Conservation (phyloP, 1,140 invertebrate species). For the Saccostrea cuccullata region DNA sequence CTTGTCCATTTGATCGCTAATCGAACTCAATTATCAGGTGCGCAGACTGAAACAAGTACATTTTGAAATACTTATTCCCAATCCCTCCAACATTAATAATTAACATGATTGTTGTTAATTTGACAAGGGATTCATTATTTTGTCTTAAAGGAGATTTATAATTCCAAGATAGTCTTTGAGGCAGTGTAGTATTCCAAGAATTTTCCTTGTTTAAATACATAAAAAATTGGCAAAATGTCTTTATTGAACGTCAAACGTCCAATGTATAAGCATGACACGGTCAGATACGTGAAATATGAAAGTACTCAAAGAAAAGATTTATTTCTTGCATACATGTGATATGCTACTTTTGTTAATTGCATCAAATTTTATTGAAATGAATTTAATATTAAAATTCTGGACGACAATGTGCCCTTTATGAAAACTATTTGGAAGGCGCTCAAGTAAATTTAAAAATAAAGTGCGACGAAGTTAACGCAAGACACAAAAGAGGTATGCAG, state of each 20-base stretch:
- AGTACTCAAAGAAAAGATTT: too few relatives aligned
- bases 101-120: conserved; percentile 21
- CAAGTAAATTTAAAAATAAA: too few relatives aligned
- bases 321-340: too few relatives aligned
- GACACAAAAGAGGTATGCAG: too few relatives aligned
- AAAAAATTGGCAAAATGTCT: not conserved
- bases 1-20: not conserved
- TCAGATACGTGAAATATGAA: not conserved
- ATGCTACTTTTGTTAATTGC: too few relatives aligned
- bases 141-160: not conserved
- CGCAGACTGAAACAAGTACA: not conserved
- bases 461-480: too few relatives aligned
- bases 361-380: too few relatives aligned
- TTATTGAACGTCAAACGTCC: not conserved
- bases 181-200: not conserved
- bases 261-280: not conserved
- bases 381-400: too few relatives aligned
- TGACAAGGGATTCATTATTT: conserved; percentile 8
- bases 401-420: too few relatives aligned
- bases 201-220: not conserved
- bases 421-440: too few relatives aligned
- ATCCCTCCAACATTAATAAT: not conserved
- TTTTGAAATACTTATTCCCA: not conserved
- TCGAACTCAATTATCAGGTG: conserved; percentile 1
- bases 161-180: not conserved